Percentiles rank a stretch among this genome's conserved stretches.
These are phyloP conservation scores for Phasianus colchicus DNA, from an alignment of 2,113 vertebrate genomes.

Conservation along the genomic window DNA sequence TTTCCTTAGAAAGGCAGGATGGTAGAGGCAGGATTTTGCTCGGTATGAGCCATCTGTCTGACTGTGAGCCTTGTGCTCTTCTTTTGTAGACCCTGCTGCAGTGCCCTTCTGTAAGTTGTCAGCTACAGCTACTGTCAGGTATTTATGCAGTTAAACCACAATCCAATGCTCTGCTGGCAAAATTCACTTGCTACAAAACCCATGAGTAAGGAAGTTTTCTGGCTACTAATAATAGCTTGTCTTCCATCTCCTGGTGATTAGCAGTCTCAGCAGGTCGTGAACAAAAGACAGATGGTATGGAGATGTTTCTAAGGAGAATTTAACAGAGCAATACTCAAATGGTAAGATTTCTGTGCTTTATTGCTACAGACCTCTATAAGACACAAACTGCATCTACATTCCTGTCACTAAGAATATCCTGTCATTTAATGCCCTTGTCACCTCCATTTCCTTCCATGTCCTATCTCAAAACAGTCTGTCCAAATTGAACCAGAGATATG, in stretches of 20 bases:
- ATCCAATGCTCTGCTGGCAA: background rate
- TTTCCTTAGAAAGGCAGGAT: background rate
- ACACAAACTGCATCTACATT: background rate
- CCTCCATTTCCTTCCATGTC: background rate
- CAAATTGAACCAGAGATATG: background rate
- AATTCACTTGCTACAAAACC: background rate
- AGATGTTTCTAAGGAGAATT: background rate
- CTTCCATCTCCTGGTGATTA: background rate
- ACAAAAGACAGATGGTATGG: background rate
- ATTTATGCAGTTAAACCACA: background rate
- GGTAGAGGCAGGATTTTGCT: background rate
- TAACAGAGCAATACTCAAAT: background rate
- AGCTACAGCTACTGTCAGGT: background rate
- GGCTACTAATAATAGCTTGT: background rate
- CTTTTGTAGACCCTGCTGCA: background rate
- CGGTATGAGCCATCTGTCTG: background rate
- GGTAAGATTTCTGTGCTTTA: background rate
- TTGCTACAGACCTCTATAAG: background rate
- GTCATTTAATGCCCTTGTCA: background rate
- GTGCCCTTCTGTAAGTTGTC: background rate
- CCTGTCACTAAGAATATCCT: background rate
- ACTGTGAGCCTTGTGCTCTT: rapidly evolving
- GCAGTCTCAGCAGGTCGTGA: background rate
- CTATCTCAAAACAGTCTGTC: background rate
- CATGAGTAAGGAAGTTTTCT: rapidly evolving